A percentile compares a stretch with the other conserved stretches of the same genome.
Conservation (phyloP, 2,113 vertebrate species). For the Aegithalos caudatus region DNA sequence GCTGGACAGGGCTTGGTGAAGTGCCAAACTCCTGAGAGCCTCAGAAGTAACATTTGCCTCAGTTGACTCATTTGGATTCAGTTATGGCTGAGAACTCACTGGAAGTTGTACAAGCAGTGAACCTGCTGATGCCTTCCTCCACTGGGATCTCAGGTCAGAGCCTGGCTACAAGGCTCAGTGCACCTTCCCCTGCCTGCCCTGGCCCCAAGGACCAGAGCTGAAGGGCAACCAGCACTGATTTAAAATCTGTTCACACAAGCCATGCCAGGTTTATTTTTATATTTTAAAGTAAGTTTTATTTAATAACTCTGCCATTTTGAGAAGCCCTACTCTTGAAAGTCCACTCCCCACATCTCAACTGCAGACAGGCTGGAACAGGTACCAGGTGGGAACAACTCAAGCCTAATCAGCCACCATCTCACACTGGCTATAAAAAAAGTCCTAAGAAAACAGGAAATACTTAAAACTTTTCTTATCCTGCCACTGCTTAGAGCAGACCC, state of each 20-base stretch:
- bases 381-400: neutral
- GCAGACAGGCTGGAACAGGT: neutral
- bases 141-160: neutral
- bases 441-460: neutral
- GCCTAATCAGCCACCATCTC: neutral
- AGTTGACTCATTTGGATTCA: neutral
- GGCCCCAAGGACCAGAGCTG: neutral
- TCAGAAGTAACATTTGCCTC: neutral
- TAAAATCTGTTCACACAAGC: neutral
- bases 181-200: neutral
- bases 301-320: neutral
- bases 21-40: neutral
- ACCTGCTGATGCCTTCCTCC: neutral
- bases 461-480: neutral
- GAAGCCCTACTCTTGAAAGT: neutral
- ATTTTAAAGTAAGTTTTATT: neutral
- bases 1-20: neutral
- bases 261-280: neutral
- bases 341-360: neutral
- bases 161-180: neutral
- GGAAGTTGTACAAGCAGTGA: neutral
- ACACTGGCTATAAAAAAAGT: neutral
- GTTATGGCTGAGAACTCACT: neutral
- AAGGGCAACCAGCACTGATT: neutral
- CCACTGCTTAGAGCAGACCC: neutral